Conservation (phyloP, 64 coral and sea anemone species). For the Anthopleura sola region DNA sequence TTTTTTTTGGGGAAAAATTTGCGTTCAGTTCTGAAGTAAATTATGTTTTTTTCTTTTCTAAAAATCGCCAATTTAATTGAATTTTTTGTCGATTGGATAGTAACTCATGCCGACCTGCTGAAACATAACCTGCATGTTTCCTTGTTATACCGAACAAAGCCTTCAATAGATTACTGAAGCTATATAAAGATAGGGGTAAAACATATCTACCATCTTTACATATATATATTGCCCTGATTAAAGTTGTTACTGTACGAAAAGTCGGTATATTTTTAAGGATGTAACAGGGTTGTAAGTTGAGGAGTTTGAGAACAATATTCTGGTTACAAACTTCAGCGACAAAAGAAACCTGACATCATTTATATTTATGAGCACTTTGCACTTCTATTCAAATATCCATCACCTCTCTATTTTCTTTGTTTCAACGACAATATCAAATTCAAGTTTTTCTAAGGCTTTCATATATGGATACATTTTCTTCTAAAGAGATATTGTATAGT, state of each 20-base stretch:
- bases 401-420: not conserved
- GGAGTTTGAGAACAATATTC: not conserved
- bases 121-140: not conserved
- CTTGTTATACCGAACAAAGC: not conserved
- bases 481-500: not conserved
- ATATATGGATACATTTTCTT: not conserved
- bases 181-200: not conserved
- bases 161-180: not conserved
- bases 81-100: too few species aligned
- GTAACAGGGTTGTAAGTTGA: not conserved
- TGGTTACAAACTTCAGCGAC: not conserved
- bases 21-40: too few species aligned
- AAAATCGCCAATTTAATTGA: too few species aligned
- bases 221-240: not conserved
- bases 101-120: not conserved
- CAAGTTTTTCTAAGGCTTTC: not conserved
- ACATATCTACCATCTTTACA: too few species aligned
- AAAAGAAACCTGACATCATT: slow-evolving; percentile 2
- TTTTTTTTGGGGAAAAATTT: too few species aligned
- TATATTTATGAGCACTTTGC: slow-evolving; percentile 16
- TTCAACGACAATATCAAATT: slow-evolving; percentile 11
- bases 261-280: too few species aligned
- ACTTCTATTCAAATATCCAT: slow-evolving; percentile 1
- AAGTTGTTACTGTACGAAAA: not conserved
- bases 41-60: too few species aligned